phyloP scores from a whole-genome alignment of 2,113 vertebrate genomes.

The Callithrix jacchus region DNA sequence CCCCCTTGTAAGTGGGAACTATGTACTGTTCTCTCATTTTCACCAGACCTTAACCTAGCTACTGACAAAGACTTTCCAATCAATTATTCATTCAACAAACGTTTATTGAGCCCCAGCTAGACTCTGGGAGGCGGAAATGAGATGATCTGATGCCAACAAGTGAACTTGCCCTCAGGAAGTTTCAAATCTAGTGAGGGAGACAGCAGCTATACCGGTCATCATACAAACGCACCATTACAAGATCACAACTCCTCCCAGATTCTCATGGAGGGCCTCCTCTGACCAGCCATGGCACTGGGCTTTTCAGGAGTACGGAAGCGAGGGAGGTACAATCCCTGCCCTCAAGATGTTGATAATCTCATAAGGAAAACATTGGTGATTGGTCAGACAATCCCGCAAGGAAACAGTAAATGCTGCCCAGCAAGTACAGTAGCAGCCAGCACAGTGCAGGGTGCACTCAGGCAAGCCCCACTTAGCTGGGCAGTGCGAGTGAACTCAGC shows the following conservation, averaged over 20 bases:
- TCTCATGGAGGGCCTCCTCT: no score
- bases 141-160: background rate
- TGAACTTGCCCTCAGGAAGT: background rate
- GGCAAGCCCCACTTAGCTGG: background rate
- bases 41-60: background rate
- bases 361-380: accelerated
- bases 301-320: background rate
- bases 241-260: no score
- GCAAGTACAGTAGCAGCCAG: background rate
- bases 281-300: background rate
- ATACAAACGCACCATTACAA: background rate
- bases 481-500: background rate
- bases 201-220: background rate
- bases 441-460: accelerated
- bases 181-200: background rate
- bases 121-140: background rate
- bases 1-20: background rate
- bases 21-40: background rate
- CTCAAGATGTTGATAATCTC: background rate
- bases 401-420: background rate
- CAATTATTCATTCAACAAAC: background rate
- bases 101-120: background rate
- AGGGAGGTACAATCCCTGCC: background rate
- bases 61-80: background rate
- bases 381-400: background rate